Conservation (phyloP, 37 sponge, comb jelly and placozoan species). For the Tethya wilhelma region DNA sequence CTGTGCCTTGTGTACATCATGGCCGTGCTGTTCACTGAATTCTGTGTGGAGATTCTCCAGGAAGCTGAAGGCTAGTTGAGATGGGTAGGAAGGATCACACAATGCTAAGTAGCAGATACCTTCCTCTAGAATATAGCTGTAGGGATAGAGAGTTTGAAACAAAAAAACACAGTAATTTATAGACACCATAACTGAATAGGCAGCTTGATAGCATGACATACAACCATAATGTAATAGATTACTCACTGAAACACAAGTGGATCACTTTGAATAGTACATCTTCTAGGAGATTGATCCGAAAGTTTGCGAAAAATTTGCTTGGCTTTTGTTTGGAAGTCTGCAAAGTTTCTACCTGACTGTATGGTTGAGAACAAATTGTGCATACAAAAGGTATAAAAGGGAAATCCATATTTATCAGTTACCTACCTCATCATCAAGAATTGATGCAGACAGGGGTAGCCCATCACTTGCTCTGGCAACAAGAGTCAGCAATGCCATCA, state of each 20-base stretch:
- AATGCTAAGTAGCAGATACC: slow-evolving; percentile 90
- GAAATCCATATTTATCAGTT: neutral
- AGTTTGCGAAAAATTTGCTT: slow-evolving; percentile 91
- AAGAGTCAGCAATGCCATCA: slow-evolving; percentile 94
- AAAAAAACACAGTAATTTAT: neutral
- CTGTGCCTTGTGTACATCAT: slow-evolving; percentile 70
- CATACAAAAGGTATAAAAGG: neutral
- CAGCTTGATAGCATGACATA: neutral
- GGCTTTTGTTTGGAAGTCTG: slow-evolving; percentile 86
- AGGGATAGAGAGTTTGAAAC: neutral
- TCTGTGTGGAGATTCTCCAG: slow-evolving; percentile 76
- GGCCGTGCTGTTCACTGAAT: slow-evolving; percentile 78
- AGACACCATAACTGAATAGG: neutral
- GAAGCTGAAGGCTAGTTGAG: slow-evolving; percentile 90
- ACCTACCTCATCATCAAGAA: slow-evolving; percentile 75
- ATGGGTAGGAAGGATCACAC: slow-evolving; percentile 85
- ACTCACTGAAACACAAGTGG: slow-evolving; percentile 92
- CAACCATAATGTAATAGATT: neutral
- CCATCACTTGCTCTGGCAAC: slow-evolving; percentile 91
- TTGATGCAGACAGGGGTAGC: slow-evolving; percentile 91
- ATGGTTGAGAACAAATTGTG: neutral
- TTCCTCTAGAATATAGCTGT: slow-evolving; percentile 78
- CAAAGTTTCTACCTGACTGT: slow-evolving; percentile 72
- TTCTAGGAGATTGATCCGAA: slow-evolving; percentile 77
- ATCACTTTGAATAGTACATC: slow-evolving; percentile 83